Percentiles rank a stretch among this genome's conserved stretches.
Evolutionary conservation across 1,140 invertebrate genomes (phyloP).

Genomic region (Drosophila sp.): DNA sequence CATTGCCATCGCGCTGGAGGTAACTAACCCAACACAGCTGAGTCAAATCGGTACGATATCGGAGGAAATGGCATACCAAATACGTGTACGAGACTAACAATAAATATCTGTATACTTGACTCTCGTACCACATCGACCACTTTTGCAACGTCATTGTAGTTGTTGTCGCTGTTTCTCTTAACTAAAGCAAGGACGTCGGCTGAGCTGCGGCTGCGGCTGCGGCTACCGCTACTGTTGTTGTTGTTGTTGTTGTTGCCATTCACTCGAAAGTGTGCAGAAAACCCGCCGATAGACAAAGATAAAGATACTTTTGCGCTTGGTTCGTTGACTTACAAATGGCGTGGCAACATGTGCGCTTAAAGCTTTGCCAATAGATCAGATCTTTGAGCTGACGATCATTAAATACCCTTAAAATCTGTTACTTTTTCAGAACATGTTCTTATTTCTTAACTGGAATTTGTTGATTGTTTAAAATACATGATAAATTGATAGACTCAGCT

Average conservation of each 20-base stretch:
- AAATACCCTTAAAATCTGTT: constrained; percentile 3
- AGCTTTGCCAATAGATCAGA: constrained; percentile 17
- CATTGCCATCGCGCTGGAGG: constrained; percentile 83
- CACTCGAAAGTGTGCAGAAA: constrained; percentile 51
- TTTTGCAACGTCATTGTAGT: constrained; percentile 70
- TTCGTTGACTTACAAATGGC: constrained; percentile 76
- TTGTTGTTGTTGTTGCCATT: constrained; percentile 48
- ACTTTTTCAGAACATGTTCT: not conserved
- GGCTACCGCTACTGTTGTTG: not conserved
- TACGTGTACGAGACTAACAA: constrained; percentile 23
- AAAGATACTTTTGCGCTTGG: constrained; percentile 54
- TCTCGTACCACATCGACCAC: constrained; percentile 24
- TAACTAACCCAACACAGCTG: constrained; percentile 78
- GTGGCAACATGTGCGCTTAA: constrained; percentile 20
- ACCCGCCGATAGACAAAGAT: constrained; percentile 41
- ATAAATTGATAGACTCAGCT: no score
- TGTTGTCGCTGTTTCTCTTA: constrained; percentile 44
- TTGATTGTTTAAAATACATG: no score
- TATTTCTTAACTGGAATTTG: not conserved
- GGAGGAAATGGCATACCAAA: constrained; percentile 42
- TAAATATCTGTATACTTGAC: constrained; percentile 6
- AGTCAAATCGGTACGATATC: constrained; percentile 31
- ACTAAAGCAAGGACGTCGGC: constrained; percentile 76
- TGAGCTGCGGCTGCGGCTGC: not conserved
- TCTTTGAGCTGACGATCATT: not conserved